A percentile compares a stretch with the other conserved stretches of the same genome.
Conservation (phyloP, 2,113 vertebrate species). For the Heptranchias perlo region DNA sequence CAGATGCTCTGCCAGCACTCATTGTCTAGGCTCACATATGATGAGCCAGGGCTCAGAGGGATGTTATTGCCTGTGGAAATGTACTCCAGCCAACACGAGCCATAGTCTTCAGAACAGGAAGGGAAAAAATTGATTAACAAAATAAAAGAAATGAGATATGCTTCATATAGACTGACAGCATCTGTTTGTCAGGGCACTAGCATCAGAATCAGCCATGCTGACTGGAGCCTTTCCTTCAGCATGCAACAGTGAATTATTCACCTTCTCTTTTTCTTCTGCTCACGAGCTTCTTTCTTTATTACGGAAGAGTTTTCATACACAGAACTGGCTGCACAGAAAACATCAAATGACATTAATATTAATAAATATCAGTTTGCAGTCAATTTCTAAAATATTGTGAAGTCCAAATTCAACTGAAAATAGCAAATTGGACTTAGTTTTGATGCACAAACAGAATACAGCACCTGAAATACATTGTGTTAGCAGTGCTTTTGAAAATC, state of each 20-base stretch:
- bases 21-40: background rate
- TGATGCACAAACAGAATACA: background rate
- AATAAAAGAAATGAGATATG: background rate
- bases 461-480: background rate
- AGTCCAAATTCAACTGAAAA: background rate
- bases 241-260: background rate
- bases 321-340: background rate
- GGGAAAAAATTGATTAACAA: background rate
- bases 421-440: background rate
- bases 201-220: background rate
- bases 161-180: background rate
- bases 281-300: background rate
- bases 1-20: background rate
- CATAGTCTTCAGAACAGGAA: background rate
- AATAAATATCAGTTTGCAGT: background rate
- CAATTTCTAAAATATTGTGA: background rate
- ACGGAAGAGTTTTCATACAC: background rate
- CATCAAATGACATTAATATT: slow-evolving; percentile 10
- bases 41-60: background rate
- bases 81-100: background rate
- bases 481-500: background rate
- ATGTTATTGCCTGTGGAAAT: background rate
- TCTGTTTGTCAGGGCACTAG: background rate
- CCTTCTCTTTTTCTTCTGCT: background rate
- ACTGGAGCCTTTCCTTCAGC: background rate